Evolutionary conservation across 2,113 vertebrate species (phyloP), one percentile per base, ranked within the genome.

Genomic region (Oriolus oriolus): DNA sequence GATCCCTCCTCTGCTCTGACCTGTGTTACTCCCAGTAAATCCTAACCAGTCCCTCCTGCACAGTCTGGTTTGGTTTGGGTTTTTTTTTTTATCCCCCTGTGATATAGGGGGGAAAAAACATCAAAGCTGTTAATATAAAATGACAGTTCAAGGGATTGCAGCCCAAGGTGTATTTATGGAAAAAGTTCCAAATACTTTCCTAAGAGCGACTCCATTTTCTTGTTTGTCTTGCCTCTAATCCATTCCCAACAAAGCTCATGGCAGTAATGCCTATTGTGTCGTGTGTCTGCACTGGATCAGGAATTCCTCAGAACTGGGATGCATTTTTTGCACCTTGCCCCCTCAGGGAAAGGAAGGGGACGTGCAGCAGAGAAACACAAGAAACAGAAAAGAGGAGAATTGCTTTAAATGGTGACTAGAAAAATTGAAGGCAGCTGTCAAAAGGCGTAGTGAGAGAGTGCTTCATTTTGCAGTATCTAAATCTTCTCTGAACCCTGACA

Each of bases 71-170:
- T 83, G 41, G 11, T 52, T 31, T 59, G 22, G 30, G 17, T 1
- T 8, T 11, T 52, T 56, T 31, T 2, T 11, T 0, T n/a, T n/a
- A n/a, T n/a, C n/a, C n/a, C 9, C n/a, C 22, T n/a, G 4, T 60
- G 52, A 26, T 59, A 13, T 5, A 45, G 15, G 15, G 19, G 23
- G 24, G 27, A 24, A 71, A 54, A 70, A 87, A 5, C 53, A 69
- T 84, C 71, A 52, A 87, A 83, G 30, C 53, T 77, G 19, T 84
- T 76, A 33, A 53, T 70, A 65, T 41, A 42, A 91, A 88, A 82
- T 39, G 66, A 12, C 41, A 76, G 45, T 70, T 88, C 35, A 39
- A 87, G 80, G 66, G 63, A 41, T 19, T 79, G 35, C 78, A 87
- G 49, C 56, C 70, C 56, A 39, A 75, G 28, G 53, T 87, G 54